These are phyloP conservation scores for Anaspis maculata DNA, from an alignment of 2,888 invertebrate species.

Conservation along the genomic window DNA sequence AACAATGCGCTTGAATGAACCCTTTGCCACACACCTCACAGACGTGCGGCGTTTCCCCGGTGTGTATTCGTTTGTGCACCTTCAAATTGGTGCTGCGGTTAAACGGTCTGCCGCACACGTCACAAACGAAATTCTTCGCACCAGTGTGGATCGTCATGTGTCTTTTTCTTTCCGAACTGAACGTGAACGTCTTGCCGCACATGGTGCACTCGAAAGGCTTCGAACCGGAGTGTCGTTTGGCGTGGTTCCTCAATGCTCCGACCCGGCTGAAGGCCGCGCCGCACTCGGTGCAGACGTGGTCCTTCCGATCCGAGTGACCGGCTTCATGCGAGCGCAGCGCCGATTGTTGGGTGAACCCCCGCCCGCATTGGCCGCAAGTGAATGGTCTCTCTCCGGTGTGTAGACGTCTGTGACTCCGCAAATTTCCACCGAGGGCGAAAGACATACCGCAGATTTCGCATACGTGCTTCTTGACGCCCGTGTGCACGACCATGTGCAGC, in stretches of 20 bases:
- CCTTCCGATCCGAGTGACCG: constrained; percentile 17
- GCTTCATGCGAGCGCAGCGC: constrained; percentile 23
- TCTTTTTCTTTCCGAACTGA: constrained; percentile 21
- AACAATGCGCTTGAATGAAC: too few species aligned
- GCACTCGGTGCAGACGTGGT: constrained; percentile 22
- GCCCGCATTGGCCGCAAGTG: constrained; percentile 21
- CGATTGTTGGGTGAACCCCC: constrained; percentile 22
- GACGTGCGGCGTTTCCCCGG: too few species aligned
- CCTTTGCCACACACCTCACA: too few species aligned
- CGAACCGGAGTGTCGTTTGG: constrained; percentile 16
- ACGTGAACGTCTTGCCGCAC: constrained; percentile 22
- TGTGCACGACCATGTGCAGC: constrained; percentile 21
- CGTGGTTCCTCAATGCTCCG: constrained; percentile 20
- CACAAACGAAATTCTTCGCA: constrained; percentile 34
- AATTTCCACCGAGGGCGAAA: constrained; percentile 20
- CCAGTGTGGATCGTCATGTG: constrained; percentile 26
- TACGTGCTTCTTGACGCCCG: constrained; percentile 21
- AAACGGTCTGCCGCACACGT: constrained; percentile 47
- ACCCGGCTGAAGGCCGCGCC: constrained; percentile 21
- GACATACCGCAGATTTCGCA: constrained; percentile 25
- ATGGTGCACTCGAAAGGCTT: constrained; percentile 19
- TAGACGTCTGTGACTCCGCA: constrained; percentile 20
- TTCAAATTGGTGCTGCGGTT: constrained; percentile 46
- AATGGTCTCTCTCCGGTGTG: constrained; percentile 25
- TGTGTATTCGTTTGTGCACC: constrained; percentile 47